Evolutionary conservation across 2,113 vertebrate genomes (phyloP).

Genomic region (Xenopus laevis): DNA sequence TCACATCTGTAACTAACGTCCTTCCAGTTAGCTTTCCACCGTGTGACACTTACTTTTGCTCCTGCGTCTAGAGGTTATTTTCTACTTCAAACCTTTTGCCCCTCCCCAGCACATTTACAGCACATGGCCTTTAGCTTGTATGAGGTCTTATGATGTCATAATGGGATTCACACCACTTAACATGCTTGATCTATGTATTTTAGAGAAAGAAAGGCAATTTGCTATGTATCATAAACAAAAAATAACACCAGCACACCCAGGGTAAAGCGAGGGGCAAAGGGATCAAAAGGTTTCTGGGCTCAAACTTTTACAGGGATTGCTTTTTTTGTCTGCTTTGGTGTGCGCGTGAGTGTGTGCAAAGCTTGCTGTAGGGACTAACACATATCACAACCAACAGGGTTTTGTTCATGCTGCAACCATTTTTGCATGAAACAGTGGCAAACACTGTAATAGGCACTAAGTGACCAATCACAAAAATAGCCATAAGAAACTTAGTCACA

Average conservation of each 20-base stretch:
- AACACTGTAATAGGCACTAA: slow-evolving; percentile 11
- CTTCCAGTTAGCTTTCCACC: slow-evolving; percentile 8
- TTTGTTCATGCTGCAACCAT: slow-evolving; percentile 23
- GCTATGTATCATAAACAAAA: background rate
- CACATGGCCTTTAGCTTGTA: background rate
- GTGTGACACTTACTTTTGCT: slow-evolving; percentile 19
- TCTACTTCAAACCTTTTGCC: slow-evolving; percentile 28
- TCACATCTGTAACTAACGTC: too few species aligned
- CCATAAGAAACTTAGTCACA: slow-evolving; percentile 13
- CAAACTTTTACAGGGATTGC: slow-evolving; percentile 39
- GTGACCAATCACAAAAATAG: slow-evolving; percentile 36
- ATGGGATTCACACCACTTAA: too few species aligned
- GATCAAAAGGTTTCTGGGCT: slow-evolving; percentile 33
- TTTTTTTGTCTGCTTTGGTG: slow-evolving; percentile 55
- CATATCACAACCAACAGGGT: slow-evolving; percentile 49
- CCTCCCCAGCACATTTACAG: background rate
- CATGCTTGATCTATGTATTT: too few species aligned
- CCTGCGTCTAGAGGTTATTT: background rate
- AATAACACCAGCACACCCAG: slow-evolving; percentile 27
- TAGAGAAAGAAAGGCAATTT: background rate
- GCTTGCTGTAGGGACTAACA: slow-evolving; percentile 70
- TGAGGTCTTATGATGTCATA: too few species aligned
- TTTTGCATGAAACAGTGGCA: slow-evolving; percentile 28
- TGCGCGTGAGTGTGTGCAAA: slow-evolving; percentile 58
- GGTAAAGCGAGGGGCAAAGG: slow-evolving; percentile 32